Conservation (phyloP, 2,797 vertebrate genomes). For the Manis pentadactyla region DNA sequence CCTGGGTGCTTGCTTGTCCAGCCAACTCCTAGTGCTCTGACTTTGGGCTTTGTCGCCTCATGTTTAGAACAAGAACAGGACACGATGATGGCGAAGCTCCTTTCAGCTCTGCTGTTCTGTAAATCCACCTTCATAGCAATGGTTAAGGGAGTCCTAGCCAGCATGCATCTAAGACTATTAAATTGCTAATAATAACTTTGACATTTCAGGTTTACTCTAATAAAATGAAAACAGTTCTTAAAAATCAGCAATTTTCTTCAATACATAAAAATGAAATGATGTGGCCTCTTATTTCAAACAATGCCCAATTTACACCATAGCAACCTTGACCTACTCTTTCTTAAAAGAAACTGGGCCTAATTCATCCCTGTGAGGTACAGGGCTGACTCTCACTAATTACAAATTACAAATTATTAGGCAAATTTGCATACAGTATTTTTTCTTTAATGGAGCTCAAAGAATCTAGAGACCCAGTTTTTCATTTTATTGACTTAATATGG, state of each 20-base stretch:
- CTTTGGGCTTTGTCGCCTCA: neutral
- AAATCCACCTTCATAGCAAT: slow-evolving; percentile 1
- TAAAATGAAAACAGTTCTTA: slow-evolving; percentile 56
- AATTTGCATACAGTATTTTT: neutral
- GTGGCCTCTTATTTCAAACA: neutral
- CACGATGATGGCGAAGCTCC: neutral
- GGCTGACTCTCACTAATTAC: slow-evolving; percentile 5
- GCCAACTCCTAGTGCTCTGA: rapidly evolving
- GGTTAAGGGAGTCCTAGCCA: slow-evolving; percentile 53
- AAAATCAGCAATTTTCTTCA: slow-evolving; percentile 65
- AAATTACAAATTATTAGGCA: slow-evolving; percentile 46
- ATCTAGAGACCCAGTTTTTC: neutral
- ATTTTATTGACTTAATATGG: slow-evolving; percentile 22
- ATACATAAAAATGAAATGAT: slow-evolving; percentile 33
- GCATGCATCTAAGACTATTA: neutral
- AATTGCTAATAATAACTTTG: slow-evolving; percentile 59
- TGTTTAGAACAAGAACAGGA: neutral
- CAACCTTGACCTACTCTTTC: slow-evolving; percentile 5
- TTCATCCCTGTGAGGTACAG: neutral
- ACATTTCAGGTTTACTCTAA: slow-evolving; percentile 58
- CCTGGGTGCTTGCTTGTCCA: rapidly evolving
- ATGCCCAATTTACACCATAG: neutral
- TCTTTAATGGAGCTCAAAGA: neutral
- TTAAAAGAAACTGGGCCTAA: slow-evolving; percentile 38
- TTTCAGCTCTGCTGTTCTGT: neutral